Base-by-base conservation (phyloP, 2,113 vertebrate species). In the Nannobrachium achirus region DNA sequence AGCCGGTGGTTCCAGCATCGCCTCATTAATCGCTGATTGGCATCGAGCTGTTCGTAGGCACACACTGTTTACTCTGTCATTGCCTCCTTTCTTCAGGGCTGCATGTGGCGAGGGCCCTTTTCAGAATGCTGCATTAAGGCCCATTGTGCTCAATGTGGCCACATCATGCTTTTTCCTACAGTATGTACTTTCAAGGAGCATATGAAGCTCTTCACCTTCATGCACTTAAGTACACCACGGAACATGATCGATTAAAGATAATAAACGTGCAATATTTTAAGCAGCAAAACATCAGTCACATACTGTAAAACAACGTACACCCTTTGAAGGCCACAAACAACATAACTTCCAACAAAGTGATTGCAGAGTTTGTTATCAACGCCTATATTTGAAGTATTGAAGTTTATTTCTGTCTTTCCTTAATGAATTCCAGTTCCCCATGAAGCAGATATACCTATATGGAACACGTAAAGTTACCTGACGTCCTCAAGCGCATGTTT, bases 21-120 rank as follows among this genome's bases (percentile, higher is more conserved):
- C 84, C 93, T 93, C 93, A 93, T 93, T 93, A 94, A 93, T 93
- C 84, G 89, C 90, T 93, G 91, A 94, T 93, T 94, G 93, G 89
- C 91, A 89, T 90, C 86, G 91, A 93, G 90, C 90, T 86, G 88
- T 88, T 91, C 87, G 74, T 87, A 60, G 83, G 89, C 91, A 91
- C 89, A 92, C 91, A 93, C 89, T 93, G 92, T 93, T 93, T 92
- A 92, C 88, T 90, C 88, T 83, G 83, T 78, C 83, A 61, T 89
- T 83, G 85, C 86, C 82, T 85, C 86, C 79, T 71, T 91, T 89
- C 85, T n/a, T 82, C 68, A 56, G 84, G 82, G 86, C 86, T 80
- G 83, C 84, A 80, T 69, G 73, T 68, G 25, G 80, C 56, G 72
- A 53, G 64, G 68, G 78, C 73, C 79, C 78, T 72, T 42, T 76